phyloP scores from a whole-genome alignment of 2,113 vertebrate genomes.

The Panurus biarmicus region DNA sequence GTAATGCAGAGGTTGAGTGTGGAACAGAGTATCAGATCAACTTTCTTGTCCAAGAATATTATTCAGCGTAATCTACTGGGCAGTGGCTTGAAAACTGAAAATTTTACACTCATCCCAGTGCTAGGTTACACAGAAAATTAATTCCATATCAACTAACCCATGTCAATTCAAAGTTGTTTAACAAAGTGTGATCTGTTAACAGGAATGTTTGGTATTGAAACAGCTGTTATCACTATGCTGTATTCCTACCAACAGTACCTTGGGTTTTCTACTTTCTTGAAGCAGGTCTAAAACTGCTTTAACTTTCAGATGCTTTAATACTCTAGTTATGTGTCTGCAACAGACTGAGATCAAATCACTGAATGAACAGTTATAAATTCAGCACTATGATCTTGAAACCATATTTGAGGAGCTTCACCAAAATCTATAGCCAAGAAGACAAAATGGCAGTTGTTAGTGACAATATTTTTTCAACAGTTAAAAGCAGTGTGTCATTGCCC shows the following conservation, averaged over 20 bases:
- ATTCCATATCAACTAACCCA: neutral
- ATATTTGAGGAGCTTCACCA: neutral
- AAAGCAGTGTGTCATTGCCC: neutral
- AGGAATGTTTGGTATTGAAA: neutral
- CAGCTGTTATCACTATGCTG: neutral
- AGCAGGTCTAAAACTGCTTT: neutral
- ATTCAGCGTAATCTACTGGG: neutral
- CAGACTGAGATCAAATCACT: neutral
- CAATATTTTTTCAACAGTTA: neutral
- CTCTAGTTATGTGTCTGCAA: neutral
- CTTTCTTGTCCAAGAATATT: neutral
- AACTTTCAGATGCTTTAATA: neutral
- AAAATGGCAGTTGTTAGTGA: neutral
- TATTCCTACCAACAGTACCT: neutral
- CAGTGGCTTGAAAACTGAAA: neutral
- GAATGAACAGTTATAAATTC: neutral
- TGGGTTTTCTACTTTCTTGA: neutral
- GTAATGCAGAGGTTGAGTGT: neutral
- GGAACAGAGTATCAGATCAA: neutral
- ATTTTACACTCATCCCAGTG: neutral
- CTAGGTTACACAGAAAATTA: neutral
- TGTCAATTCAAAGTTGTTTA: neutral
- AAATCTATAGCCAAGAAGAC: neutral
- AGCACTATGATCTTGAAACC: neutral
- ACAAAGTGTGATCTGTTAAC: neutral